phyloP scores from a whole-genome alignment of 2,113 vertebrate species.

The Elaphurus davidianus region DNA sequence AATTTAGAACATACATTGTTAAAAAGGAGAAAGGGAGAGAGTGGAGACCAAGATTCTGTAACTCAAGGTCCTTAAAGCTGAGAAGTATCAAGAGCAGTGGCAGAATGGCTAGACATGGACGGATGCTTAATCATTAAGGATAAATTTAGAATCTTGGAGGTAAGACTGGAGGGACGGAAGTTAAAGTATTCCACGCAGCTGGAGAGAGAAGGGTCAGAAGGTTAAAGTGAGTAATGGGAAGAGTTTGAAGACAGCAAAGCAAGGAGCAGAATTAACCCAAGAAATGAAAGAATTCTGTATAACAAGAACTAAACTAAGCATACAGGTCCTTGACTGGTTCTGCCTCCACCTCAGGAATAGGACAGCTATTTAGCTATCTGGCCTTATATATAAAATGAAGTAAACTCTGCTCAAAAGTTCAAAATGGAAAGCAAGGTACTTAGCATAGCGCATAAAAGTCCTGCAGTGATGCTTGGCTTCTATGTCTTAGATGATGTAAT shows the following conservation, averaged over 20 bases:
- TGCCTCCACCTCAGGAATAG: not conserved
- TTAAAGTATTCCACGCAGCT: not conserved
- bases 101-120: not conserved
- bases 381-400: not conserved
- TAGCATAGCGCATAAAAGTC: not conserved
- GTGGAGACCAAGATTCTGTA: not conserved
- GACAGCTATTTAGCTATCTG: not conserved
- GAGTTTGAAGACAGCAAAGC: not conserved
- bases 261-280: not conserved
- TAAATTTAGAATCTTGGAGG: not conserved
- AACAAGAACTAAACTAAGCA: not conserved
- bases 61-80: not conserved
- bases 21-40: not conserved
- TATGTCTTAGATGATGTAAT: not conserved
- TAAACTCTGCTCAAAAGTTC: not conserved
- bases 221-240: not conserved
- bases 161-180: not conserved
- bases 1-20: not conserved
- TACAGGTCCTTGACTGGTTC: not conserved
- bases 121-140: not conserved
- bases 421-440: not conserved
- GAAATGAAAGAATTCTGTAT: not conserved
- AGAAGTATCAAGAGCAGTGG: not conserved
- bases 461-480: not conserved
- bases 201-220: not conserved